Conservation (phyloP, 2,888 invertebrate species). For the Macropis europaea region DNA sequence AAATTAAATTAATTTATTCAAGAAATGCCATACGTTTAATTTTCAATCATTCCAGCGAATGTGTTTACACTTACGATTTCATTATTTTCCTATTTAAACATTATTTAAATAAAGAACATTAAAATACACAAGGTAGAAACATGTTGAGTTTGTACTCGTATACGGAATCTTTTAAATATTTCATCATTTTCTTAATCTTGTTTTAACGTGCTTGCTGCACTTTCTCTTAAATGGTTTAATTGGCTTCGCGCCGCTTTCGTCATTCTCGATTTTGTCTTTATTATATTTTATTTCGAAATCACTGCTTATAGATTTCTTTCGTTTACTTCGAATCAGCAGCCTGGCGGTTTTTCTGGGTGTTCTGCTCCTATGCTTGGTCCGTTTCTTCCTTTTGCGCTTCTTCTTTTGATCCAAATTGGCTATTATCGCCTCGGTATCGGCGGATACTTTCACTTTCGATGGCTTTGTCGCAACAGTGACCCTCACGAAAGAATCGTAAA, state of each 20-base stretch:
- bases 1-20: not conserved
- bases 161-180: not conserved
- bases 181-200: slow-evolving; percentile 57
- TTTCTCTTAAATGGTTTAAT: slow-evolving; percentile 77
- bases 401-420: slow-evolving; percentile 71
- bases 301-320: slow-evolving; percentile 61
- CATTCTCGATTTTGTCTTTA: slow-evolving; percentile 74
- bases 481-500: slow-evolving; percentile 82
- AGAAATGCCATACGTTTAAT: not conserved
- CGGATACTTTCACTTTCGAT: slow-evolving; percentile 70
- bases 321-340: slow-evolving; percentile 66
- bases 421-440: slow-evolving; percentile 78
- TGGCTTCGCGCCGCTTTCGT: slow-evolving; percentile 72
- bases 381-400: slow-evolving; percentile 66
- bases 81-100: not conserved
- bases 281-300: slow-evolving; percentile 18
- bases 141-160: too few species aligned
- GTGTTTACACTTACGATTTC: not conserved
- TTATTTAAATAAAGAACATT: not conserved
- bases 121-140: too few species aligned
- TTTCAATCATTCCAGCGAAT: not conserved
- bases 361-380: slow-evolving; percentile 75
- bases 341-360: slow-evolving; percentile 78
- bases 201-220: slow-evolving; percentile 70
- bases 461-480: slow-evolving; percentile 74